Evolutionary conservation across 1,140 invertebrate genomes (phyloP).

Genomic region (Meloidogyne exigua): DNA sequence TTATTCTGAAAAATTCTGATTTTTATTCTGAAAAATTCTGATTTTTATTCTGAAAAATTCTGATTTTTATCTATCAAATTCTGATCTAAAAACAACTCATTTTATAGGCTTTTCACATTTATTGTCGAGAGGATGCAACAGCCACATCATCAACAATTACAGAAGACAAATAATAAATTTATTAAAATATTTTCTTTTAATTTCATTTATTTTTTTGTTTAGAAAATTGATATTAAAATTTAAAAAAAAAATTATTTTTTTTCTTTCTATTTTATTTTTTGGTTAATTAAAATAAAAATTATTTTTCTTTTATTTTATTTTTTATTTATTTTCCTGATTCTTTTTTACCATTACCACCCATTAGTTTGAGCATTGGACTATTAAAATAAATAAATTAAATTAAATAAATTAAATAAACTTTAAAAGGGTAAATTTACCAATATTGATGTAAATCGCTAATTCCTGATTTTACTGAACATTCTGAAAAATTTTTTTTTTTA

Average conservation of each 20-base stretch:
- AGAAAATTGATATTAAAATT: not conserved
- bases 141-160: not conserved
- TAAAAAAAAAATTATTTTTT: no score
- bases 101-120: slow-evolving; percentile 21
- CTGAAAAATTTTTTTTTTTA: not conserved
- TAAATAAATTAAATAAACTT: not conserved
- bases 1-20: not conserved
- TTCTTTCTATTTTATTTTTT: not conserved
- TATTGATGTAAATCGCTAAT: slow-evolving; percentile 27
- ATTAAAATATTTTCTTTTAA: no score
- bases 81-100: not conserved
- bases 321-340: not conserved
- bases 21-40: no score
- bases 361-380: slow-evolving; percentile 28
- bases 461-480: slow-evolving; percentile 55
- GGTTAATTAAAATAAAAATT: not conserved
- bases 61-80: no score
- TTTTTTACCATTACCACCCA: not conserved
- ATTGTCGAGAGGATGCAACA: slow-evolving; percentile 20
- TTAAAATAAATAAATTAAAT: not conserved
- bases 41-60: not conserved
- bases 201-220: not conserved
- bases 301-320: not conserved
- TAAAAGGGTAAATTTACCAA: slow-evolving; percentile 20
- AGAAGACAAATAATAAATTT: not conserved